Percentiles rank a stretch among this genome's conserved stretches.
Conservation (phyloP, 2,797 vertebrate species). For the Varecia variegata region DNA sequence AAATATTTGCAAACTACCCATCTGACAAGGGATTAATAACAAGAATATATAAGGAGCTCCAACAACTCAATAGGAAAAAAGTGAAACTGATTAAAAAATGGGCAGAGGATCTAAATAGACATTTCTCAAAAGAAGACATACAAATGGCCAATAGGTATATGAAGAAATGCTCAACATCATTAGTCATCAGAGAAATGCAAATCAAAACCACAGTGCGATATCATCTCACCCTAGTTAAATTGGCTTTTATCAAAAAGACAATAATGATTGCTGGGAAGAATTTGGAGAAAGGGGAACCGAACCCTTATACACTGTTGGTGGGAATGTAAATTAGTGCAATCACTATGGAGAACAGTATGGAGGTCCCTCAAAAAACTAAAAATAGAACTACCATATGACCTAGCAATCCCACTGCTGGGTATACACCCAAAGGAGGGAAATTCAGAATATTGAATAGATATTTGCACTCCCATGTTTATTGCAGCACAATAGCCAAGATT, state of each 20-base stretch:
- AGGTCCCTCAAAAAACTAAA: background rate
- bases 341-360: background rate
- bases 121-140: background rate
- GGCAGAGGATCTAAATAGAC: background rate
- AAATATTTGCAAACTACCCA: no score
- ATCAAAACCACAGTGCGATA: background rate
- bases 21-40: background rate
- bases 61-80: no score
- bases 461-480: background rate
- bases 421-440: background rate
- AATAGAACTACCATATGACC: background rate
- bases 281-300: background rate
- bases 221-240: background rate
- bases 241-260: background rate
- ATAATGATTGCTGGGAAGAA: background rate
- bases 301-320: background rate
- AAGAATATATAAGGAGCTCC: no score
- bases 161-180: background rate
- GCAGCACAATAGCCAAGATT: background rate
- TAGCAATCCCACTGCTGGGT: background rate
- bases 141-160: background rate
- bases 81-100: background rate
- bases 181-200: background rate
- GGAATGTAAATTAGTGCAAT: background rate
- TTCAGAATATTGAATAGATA: background rate